Evolutionary conservation across 2,888 invertebrate genomes (phyloP), one percentile per base, ranked within the genome.

Genomic region (Sphinx pinastri): DNA sequence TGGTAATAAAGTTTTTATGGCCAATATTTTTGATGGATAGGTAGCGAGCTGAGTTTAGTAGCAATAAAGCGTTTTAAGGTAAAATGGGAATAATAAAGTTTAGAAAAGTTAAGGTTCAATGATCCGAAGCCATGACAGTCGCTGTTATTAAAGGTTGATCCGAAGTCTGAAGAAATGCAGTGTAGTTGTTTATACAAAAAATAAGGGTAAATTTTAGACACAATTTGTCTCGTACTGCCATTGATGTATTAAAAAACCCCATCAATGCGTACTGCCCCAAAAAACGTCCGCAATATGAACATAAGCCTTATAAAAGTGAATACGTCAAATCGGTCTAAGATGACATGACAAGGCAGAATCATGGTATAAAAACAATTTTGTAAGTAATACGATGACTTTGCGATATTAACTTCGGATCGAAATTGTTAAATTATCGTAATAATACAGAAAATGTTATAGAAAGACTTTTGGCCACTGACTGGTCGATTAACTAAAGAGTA

Each of bases 1-100:
- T 55, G 51, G 31, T 68, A 68, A 68, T 68, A 70, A 68, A 68
- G 54, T 52, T 70, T 70, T 70, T 70, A 70, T 70, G 67, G 68
- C 45, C 58, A 68, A 70, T 70, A 70, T 67, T 52, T 70, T 70
- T 70, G 38, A 70, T 68, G 68, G 59, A 67, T 68, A 67, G 58
- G 68, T 59, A 68, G 8, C 38, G 38, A 49, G 59, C 52, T 52
- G 38, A 52, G 59, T 60, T 68, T 52, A 59, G 59, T 31, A n/a
- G 25, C 51, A 31, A 68, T 58, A 68, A 68, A 68, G 58, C 49
- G n/a, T 60, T 60, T 19, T 63, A 49, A 63, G 63, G 63, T 63
- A 63, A 49, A 63, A 25, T 13, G 13, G 19, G 8, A 49, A 49
- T 16, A 49, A 49, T 60, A 45, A 60, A 45, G n/a, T 47, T 60